Conservation (phyloP, 2,888 invertebrate species). For the Eudasyphora cyanicolor region DNA sequence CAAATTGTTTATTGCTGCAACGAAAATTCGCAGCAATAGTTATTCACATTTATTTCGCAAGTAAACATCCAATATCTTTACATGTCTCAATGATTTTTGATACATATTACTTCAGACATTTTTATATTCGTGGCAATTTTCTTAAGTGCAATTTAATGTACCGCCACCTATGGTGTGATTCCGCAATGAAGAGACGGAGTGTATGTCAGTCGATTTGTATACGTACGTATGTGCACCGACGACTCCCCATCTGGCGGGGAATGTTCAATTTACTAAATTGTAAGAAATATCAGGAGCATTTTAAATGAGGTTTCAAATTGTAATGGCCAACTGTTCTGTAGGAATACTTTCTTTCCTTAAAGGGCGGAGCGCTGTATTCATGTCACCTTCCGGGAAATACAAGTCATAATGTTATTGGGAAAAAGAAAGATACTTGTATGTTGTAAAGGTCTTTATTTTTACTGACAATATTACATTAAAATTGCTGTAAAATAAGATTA, state of each 20-base stretch:
- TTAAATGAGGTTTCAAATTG: slow-evolving; percentile 22
- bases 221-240: not conserved
- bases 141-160: slow-evolving; percentile 23
- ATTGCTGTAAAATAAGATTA: no score
- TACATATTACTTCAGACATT: not conserved
- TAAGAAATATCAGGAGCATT: not conserved
- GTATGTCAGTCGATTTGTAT: not conserved
- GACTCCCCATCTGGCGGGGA: not conserved
- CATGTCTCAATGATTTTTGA: no score
- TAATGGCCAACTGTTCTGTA: not conserved
- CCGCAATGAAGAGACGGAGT: not conserved
- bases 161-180: not conserved
- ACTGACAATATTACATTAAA: slow-evolving; percentile 44
- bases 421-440: no score
- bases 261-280: slow-evolving; percentile 1
- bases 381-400: no score
- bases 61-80: no score
- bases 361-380: no score
- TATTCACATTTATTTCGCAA: no score
- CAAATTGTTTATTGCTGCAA: no score
- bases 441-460: not conserved
- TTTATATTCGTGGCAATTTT: slow-evolving; percentile 8
- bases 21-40: no score
- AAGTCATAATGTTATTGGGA: no score
- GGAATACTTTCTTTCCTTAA: no score